phyloP scores from a whole-genome alignment of 2,888 invertebrate species.

The Caenorhabditis sulstoni region DNA sequence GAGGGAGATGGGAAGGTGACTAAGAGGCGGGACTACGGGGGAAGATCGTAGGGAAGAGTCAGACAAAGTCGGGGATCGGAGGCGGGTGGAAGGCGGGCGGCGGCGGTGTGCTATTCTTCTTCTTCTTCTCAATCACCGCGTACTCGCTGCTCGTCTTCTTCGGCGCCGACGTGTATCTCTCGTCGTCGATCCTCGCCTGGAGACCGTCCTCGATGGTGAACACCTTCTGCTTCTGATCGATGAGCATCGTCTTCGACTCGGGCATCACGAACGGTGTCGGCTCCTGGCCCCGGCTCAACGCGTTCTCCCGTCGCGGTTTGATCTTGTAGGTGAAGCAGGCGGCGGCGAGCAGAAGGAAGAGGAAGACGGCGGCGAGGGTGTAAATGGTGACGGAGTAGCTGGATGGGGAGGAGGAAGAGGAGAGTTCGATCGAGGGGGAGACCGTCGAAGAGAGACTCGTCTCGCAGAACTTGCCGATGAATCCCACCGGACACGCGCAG shows the following conservation, averaged over 20 bases:
- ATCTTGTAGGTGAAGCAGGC: slow-evolving; percentile 33
- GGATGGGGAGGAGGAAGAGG: slow-evolving; percentile 9
- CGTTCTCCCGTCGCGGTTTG: slow-evolving; percentile 23
- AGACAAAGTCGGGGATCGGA: slow-evolving; percentile 37
- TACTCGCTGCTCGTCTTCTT: slow-evolving; percentile 13
- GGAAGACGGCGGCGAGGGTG: slow-evolving; percentile 18
- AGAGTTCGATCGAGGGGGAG: slow-evolving; percentile 4
- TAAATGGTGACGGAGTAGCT: slow-evolving; percentile 31
- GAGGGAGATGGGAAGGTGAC: background rate
- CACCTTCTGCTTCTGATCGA: slow-evolving; percentile 38
- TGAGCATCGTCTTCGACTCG: slow-evolving; percentile 35
- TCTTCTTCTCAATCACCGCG: slow-evolving; percentile 31
- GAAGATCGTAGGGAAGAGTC: background rate
- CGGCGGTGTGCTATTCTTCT: slow-evolving; percentile 8
- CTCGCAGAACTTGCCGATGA: slow-evolving; percentile 53
- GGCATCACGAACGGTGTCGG: slow-evolving; percentile 23
- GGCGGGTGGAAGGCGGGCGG: slow-evolving; percentile 21
- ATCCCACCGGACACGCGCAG: slow-evolving; percentile 48
- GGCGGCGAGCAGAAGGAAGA: background rate
- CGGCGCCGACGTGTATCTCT: slow-evolving; percentile 41
- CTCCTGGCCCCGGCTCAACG: slow-evolving; percentile 18
- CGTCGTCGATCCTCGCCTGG: slow-evolving; percentile 26
- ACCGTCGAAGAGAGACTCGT: slow-evolving; percentile 10
- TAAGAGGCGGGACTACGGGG: too few relatives aligned
- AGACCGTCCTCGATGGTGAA: slow-evolving; percentile 39